phyloP scores from a whole-genome alignment of 2,113 vertebrate genomes.

The Lamprotornis superbus region DNA sequence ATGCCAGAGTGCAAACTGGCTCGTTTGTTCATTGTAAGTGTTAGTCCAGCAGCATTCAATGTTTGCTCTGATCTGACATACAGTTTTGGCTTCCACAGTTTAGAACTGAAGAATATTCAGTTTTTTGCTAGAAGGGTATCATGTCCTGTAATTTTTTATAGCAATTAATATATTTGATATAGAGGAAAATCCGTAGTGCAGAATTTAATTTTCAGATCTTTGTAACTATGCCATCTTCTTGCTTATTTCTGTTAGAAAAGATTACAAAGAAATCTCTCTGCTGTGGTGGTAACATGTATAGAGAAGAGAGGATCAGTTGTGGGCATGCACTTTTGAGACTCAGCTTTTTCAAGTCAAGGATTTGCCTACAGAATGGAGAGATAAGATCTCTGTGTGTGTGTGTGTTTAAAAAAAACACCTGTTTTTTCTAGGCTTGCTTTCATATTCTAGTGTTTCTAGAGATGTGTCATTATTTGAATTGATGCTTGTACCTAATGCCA shows the following conservation, averaged over 20 bases:
- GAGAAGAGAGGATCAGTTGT: not conserved
- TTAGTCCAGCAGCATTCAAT: not conserved
- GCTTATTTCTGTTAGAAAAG: not conserved
- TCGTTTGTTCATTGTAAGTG: not conserved
- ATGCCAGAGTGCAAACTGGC: not conserved
- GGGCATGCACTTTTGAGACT: not conserved
- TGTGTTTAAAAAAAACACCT: too few relatives aligned
- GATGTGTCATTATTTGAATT: not conserved
- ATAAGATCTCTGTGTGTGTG: not conserved
- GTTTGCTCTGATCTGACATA: not conserved
- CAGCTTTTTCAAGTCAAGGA: not conserved
- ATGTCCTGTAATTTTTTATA: not conserved
- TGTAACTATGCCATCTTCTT: not conserved
- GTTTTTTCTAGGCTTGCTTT: not conserved
- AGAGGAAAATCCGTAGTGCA: not conserved
- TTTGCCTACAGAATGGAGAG: not conserved
- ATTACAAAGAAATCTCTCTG: not conserved
- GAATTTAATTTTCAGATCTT: not conserved
- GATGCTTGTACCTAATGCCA: not conserved
- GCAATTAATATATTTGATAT: not conserved
- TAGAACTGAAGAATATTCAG: not conserved
- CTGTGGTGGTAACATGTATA: not conserved
- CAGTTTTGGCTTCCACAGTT: not conserved
- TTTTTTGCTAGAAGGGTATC: not conserved
- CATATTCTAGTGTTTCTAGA: not conserved